Conservation (phyloP, 2,113 vertebrate genomes). For the Passer montanus region DNA sequence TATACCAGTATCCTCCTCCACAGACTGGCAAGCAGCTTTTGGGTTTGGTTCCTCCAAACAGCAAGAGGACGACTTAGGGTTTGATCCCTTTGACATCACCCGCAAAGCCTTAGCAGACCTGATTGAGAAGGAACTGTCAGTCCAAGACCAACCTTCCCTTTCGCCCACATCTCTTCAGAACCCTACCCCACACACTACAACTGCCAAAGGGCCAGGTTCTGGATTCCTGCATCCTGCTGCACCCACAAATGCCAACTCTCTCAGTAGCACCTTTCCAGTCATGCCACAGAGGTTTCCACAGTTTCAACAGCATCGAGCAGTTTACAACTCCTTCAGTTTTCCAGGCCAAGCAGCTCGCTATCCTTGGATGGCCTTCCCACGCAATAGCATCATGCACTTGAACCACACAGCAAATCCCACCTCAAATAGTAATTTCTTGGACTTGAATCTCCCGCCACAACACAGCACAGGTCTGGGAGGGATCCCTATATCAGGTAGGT, state of each 20-base stretch:
- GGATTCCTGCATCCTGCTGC: conserved; percentile 81
- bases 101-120: conserved; percentile 98
- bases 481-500: conserved; percentile 97
- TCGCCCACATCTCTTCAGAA: conserved; percentile 81
- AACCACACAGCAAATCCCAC: conserved; percentile 92
- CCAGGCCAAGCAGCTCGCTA: conserved; percentile 90
- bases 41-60: conserved; percentile 98
- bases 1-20: conserved; percentile 97
- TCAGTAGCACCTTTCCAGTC: conserved; percentile 87
- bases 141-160: conserved; percentile 88
- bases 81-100: conserved; percentile 99
- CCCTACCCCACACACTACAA: conserved; percentile 82
- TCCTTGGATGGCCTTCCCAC: conserved; percentile 94
- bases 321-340: conserved; percentile 97
- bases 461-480: conserved; percentile 98
- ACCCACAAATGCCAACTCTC: conserved; percentile 84
- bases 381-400: conserved; percentile 96
- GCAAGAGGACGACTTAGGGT: conserved; percentile 98
- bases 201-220: conserved; percentile 84
- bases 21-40: conserved; percentile 99
- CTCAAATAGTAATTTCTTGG: conserved; percentile 97
- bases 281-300: conserved; percentile 90
- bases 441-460: conserved; percentile 94
- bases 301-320: conserved; percentile 94
- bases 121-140: conserved; percentile 98